A percentile compares a stretch with the other conserved stretches of the same genome.
phyloP scores from a whole-genome alignment of 2,797 vertebrate species.

The Xerus rutilus region DNA sequence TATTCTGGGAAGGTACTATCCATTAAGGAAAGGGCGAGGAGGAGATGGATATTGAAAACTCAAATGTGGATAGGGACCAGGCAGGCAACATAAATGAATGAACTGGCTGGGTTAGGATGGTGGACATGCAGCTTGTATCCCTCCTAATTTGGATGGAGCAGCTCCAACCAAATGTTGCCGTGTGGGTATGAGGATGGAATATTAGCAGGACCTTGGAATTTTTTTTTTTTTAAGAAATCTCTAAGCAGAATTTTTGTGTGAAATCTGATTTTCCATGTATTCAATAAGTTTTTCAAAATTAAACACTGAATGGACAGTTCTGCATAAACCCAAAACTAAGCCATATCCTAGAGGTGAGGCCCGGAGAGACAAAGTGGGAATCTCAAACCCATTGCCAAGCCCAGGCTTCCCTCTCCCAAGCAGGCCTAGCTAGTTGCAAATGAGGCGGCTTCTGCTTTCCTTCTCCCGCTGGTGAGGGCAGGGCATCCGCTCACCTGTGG shows the following conservation, averaged over 20 bases:
- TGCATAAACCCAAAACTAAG: background rate
- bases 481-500: slow-evolving; percentile 84
- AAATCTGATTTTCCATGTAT: background rate
- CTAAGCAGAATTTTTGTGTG: background rate
- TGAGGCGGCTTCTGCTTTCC: background rate
- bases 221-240: background rate
- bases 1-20: background rate
- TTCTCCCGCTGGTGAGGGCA: background rate
- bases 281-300: background rate
- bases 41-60: background rate
- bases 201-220: background rate
- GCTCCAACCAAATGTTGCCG: background rate
- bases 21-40: background rate
- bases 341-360: background rate
- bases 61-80: background rate
- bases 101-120: background rate
- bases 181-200: no score
- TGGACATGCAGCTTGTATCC: background rate
- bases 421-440: background rate
- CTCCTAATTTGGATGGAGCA: background rate
- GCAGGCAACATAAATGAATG: background rate
- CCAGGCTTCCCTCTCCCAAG: background rate
- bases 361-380: background rate
- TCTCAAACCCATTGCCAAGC: background rate
- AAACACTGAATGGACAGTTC: background rate